A percentile compares a stretch with the other conserved stretches of the same genome.
Evolutionary conservation across 2,113 vertebrate genomes (phyloP).

Genomic region (Peromyscus leucopus): DNA sequence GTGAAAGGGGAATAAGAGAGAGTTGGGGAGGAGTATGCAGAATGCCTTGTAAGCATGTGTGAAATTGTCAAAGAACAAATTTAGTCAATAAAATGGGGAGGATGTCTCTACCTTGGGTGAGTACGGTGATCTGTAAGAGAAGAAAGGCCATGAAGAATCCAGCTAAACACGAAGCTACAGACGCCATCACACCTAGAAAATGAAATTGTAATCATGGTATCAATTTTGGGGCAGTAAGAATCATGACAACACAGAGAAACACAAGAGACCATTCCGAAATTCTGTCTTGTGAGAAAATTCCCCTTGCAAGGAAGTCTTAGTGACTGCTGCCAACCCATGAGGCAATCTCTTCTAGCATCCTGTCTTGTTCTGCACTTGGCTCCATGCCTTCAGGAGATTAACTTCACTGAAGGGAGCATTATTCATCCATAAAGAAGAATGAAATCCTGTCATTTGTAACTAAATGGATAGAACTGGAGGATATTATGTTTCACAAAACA

Average conservation of each 20-base stretch:
- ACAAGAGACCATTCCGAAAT: neutral
- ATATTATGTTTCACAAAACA: neutral
- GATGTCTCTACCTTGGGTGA: constrained; percentile 4
- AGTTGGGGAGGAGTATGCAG: no score
- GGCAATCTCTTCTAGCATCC: neutral
- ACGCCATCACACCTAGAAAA: constrained; percentile 29
- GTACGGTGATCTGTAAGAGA: neutral
- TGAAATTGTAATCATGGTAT: neutral
- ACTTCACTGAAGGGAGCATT: neutral
- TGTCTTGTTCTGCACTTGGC: neutral
- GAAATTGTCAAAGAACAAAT: neutral
- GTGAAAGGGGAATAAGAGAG: neutral
- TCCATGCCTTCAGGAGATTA: neutral
- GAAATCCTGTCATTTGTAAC: neutral
- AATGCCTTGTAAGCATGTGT: neutral
- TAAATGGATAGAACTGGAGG: neutral
- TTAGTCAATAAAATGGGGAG: neutral
- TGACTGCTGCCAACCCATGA: neutral
- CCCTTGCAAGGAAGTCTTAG: neutral
- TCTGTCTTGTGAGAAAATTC: neutral
- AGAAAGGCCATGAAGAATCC: neutral
- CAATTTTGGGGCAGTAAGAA: neutral
- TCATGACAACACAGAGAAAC: neutral
- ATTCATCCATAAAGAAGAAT: neutral
- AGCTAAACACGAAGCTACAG: neutral